Percentiles rank a stretch among this genome's conserved stretches.
Conservation (phyloP, 2,797 vertebrate genomes). For the Leucoraja ocellata region DNA sequence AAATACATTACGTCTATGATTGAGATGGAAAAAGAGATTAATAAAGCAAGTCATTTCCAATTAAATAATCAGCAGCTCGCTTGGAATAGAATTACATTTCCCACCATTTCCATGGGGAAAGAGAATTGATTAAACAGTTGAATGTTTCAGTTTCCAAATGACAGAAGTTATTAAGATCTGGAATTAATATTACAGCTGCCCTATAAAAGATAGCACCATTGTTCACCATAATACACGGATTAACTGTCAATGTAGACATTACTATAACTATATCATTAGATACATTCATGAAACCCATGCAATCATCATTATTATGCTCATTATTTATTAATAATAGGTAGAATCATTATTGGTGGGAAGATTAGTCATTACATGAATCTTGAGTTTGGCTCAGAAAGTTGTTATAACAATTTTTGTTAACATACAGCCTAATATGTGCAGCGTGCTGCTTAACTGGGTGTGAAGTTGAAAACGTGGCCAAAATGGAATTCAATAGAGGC, state of each 20-base stretch:
- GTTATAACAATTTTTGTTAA: no score
- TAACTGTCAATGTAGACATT: background rate
- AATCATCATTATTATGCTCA: background rate
- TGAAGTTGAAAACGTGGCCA: no score
- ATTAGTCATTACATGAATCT: no score
- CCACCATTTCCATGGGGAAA: background rate
- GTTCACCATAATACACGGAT: background rate
- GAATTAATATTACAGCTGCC: background rate
- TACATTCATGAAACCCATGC: background rate
- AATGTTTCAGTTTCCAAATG: background rate
- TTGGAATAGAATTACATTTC: background rate
- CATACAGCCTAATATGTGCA: no score
- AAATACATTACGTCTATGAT: background rate
- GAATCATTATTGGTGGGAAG: no score
- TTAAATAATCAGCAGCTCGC: background rate
- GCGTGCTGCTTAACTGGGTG: no score
- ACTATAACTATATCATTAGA: background rate
- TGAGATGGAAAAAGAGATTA: constrained; percentile 8
- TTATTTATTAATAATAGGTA: no score
- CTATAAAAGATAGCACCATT: background rate
- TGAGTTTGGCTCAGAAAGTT: no score
- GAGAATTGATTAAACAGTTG: background rate
- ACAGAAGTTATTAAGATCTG: background rate
- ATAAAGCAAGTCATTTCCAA: background rate
- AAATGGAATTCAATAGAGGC: no score